phyloP scores from a whole-genome alignment of 1,140 invertebrate genomes.

The Sycophaga agraensis region DNA sequence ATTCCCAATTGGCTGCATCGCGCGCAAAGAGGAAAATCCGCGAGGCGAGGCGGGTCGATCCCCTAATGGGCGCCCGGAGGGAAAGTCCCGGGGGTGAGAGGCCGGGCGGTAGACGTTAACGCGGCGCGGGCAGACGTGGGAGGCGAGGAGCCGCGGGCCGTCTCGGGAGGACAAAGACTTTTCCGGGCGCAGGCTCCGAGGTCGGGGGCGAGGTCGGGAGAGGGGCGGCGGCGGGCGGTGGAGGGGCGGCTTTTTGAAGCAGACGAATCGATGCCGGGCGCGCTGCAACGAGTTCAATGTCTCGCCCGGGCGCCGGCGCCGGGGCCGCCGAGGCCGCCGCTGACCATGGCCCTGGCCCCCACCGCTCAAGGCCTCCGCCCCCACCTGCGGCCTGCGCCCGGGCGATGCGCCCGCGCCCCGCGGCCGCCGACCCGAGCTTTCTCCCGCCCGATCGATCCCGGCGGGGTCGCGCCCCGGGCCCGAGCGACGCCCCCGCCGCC shows the following conservation, averaged over 20 bases:
- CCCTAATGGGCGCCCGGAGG: not conserved
- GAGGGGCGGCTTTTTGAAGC: constrained; percentile 46
- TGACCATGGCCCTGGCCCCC: constrained; percentile 39
- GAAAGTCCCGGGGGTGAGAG: too few species aligned
- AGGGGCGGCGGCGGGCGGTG: constrained; percentile 12
- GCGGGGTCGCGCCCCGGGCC: not conserved
- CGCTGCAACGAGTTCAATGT: constrained; percentile 54
- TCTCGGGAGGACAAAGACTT: constrained; percentile 25
- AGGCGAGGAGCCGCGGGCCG: constrained; percentile 6
- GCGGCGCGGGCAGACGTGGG: not conserved
- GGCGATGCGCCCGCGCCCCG: not conserved
- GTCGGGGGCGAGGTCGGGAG: constrained; percentile 33
- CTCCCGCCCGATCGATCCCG: not conserved
- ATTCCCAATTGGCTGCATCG: too few species aligned
- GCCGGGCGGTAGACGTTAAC: not conserved
- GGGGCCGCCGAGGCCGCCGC: constrained; percentile 16
- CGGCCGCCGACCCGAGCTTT: not conserved
- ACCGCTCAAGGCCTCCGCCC: not conserved
- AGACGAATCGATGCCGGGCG: constrained; percentile 52
- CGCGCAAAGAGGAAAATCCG: too few species aligned
- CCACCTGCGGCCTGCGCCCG: not conserved
- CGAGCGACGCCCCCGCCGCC: not conserved
- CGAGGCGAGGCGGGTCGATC: not conserved
- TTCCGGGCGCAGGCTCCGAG: constrained; percentile 23
- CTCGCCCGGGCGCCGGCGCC: constrained; percentile 51